These are phyloP conservation scores for Oreochromis spilurus DNA, from an alignment of 2,113 vertebrate genomes.

Conservation along the genomic window DNA sequence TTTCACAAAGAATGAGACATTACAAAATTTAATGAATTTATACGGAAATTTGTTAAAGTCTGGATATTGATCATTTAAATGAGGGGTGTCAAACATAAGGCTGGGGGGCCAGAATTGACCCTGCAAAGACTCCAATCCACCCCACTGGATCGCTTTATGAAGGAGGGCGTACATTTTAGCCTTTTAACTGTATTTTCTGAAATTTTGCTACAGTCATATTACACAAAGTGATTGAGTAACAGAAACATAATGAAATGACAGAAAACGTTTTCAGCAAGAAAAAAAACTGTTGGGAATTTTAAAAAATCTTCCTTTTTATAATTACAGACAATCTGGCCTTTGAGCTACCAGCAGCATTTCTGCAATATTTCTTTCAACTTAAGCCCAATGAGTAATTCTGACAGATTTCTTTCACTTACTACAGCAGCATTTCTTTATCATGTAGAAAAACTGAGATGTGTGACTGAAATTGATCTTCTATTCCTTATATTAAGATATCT, in stretches of 20 bases:
- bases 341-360: not conserved
- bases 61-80: not conserved
- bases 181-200: not conserved
- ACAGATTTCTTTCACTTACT: not conserved
- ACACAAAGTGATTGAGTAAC: not conserved
- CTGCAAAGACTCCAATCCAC: not conserved
- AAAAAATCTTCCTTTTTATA: not conserved
- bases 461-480: not conserved
- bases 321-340: not conserved
- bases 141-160: not conserved
- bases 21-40: not conserved
- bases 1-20: not conserved
- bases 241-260: not conserved
- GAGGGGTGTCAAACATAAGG: not conserved
- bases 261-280: not conserved
- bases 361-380: not conserved
- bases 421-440: not conserved
- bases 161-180: rapidly evolving
- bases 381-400: not conserved
- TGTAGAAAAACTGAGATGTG: not conserved
- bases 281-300: not conserved
- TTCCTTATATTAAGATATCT: not conserved
- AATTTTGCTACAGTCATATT: no score
- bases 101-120: not conserved
- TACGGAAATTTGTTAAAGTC: not conserved